These are phyloP conservation scores for Platichthys flesus DNA, from an alignment of 2,113 vertebrate species.

Conservation along the genomic window DNA sequence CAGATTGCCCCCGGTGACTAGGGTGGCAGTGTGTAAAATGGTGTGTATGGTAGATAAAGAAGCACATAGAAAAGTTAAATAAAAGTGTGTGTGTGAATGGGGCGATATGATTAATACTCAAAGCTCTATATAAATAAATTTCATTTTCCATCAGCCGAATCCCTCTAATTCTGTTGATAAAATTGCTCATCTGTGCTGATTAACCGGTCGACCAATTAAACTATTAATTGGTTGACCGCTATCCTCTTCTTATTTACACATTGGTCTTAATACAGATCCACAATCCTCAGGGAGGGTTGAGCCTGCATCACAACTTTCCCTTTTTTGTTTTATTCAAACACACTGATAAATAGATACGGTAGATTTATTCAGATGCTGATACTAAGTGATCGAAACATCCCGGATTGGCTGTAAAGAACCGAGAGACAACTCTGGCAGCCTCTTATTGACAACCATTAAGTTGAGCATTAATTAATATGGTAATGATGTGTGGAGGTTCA, in stretches of 20 bases:
- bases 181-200: neutral
- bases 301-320: constrained; percentile 17
- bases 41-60: neutral
- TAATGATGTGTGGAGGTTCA: constrained; percentile 83
- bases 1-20: neutral
- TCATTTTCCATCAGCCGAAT: neutral
- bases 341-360: constrained; percentile 41
- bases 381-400: constrained; percentile 66
- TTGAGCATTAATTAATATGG: constrained; percentile 83
- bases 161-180: neutral
- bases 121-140: neutral
- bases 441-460: constrained; percentile 77
- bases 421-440: constrained; percentile 61
- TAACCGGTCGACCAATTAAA: too few relatives aligned
- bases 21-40: too few relatives aligned
- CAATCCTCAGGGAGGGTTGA: constrained; percentile 13
- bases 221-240: neutral
- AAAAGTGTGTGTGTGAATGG: neutral
- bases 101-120: neutral
- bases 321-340: constrained; percentile 20
- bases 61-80: neutral
- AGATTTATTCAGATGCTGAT: constrained; percentile 52
- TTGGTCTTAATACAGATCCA: constrained; percentile 34
- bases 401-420: constrained; percentile 56
- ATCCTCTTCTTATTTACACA: constrained; percentile 48